A percentile compares a stretch with the other conserved stretches of the same genome.
Conservation (phyloP, 2,797 vertebrate genomes). For the Distichodus sexfasciatus region DNA sequence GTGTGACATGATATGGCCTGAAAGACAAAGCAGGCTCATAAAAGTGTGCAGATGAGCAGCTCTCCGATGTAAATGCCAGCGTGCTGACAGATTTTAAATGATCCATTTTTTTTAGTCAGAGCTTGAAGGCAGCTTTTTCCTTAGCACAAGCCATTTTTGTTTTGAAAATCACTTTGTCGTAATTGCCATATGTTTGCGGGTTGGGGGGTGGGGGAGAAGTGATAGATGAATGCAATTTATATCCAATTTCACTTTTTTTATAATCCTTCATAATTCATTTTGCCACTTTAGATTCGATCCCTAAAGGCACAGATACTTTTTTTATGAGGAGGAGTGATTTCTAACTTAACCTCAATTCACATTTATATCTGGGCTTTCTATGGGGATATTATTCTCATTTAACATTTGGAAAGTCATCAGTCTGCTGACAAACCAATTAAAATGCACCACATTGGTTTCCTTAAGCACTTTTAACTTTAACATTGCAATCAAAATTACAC, state of each 20-base stretch:
- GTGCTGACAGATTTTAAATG: conserved; percentile 57
- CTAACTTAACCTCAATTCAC: conserved; percentile 4
- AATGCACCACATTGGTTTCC: background rate
- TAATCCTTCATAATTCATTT: conserved; percentile 1
- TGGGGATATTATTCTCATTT: background rate
- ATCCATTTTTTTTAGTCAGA: conserved; percentile 27
- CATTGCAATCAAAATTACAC: background rate
- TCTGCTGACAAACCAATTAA: background rate
- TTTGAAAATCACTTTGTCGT: conserved; percentile 58
- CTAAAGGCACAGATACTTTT: background rate
- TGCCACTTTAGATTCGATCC: conserved; percentile 1
- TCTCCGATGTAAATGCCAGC: conserved; percentile 31
- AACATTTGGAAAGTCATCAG: background rate
- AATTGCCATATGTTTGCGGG: conserved; percentile 22
- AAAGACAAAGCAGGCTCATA: conserved; percentile 25
- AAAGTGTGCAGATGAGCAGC: conserved; percentile 59
- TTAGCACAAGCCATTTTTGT: conserved; percentile 51
- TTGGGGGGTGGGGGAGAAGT: too few relatives aligned
- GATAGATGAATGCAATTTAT: conserved; percentile 40
- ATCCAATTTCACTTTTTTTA: conserved; percentile 13
- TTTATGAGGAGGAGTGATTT: conserved; percentile 6
- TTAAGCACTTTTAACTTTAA: background rate
- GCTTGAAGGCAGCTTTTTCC: conserved; percentile 22
- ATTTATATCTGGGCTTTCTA: background rate
- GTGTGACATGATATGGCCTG: conserved; percentile 1